Base-by-base conservation (phyloP, 2,888 invertebrate genomes). In the Limnephilus rhombicus region DNA sequence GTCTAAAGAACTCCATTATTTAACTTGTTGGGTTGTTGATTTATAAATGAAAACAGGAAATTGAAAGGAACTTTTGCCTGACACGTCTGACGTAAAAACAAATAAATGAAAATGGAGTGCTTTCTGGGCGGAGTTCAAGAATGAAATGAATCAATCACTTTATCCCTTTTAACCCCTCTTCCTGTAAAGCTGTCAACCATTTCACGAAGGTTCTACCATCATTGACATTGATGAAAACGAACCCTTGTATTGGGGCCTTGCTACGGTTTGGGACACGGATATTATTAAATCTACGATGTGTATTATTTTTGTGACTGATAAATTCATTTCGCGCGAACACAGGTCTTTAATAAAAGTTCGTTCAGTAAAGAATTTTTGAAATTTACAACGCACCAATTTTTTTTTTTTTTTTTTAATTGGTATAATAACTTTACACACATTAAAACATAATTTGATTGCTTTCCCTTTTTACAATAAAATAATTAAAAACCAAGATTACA, bases 71-170 rank as follows among this genome's bases (percentile, higher is more conserved):
- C 68, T 68, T 68, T 68, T 68, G 68, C 68, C 68, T 68, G 53
- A 53, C 53, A 18, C 53, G 53, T 18, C 53, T 18, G 68, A 68
- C 68, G 24, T 68, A 68, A 68, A n/a, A 68, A 68, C 68, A 68
- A n/a, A 68, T 68, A 68, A 68, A 68, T 68, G 68, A 68, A 68
- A 68, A 68, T n/a, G 68, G 68, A 68, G 68, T 68, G 68, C 24
- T 68, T 68, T 68, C 24, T 68, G 68, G 24, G 68, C n/a, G n/a
- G 4, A 68, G 68, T 68, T 68, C 68, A n/a, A 68, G 68, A 68
- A 68, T 68, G 68, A 68, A 68, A 68, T 68, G 68, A 68, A 68
- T 68, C 68, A 68, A 68, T 68, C 68, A 68, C 68, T 68, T 68
- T 68, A 68, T n/a, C n/a, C n/a, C 68, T n/a, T 68, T 68, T 68